Percentiles rank a stretch among this genome's conserved stretches.
Evolutionary conservation across 2,113 vertebrate genomes (phyloP).

Genomic region (Gambusia holbrooki): DNA sequence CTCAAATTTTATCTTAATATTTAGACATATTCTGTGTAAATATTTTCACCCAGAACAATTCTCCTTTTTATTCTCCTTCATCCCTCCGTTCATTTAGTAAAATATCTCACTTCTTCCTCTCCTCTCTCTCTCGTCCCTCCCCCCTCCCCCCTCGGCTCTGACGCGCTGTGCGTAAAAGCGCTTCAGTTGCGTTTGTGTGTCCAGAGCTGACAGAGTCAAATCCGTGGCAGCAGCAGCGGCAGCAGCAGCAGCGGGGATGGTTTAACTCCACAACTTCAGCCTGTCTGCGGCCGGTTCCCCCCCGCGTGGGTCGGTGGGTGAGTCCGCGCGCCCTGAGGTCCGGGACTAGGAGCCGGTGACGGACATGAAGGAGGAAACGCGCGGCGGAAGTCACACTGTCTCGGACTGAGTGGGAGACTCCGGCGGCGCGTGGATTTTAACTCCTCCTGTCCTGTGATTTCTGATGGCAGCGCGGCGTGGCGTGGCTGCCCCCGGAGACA

Average conservation of each 20-base stretch:
- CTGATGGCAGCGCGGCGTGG: conserved; percentile 14
- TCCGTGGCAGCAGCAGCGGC: not conserved
- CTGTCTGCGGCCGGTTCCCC: not conserved
- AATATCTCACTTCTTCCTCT: not conserved
- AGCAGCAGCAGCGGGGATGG: not conserved
- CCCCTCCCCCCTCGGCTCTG: not conserved
- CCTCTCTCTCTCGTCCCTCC: not conserved
- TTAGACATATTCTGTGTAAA: too few species aligned
- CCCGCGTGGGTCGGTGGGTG: too few species aligned
- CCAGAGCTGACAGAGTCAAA: conserved; percentile 38
- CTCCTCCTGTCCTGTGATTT: not conserved
- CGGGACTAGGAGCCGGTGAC: too few species aligned
- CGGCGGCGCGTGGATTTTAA: not conserved
- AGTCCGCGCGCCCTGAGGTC: not conserved
- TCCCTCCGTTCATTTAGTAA: not conserved
- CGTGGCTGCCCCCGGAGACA: conserved; percentile 1
- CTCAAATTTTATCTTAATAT: too few species aligned
- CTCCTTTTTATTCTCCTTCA: not conserved
- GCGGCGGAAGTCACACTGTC: not conserved
- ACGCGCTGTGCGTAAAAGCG: conserved; percentile 55
- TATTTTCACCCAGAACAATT: too few species aligned
- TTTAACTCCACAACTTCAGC: not conserved
- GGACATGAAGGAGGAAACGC: not conserved
- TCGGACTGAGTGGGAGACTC: not conserved
- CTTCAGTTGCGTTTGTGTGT: conserved; percentile 27